phyloP scores from a whole-genome alignment of 1,140 invertebrate genomes.

The Glomeris maerens region DNA sequence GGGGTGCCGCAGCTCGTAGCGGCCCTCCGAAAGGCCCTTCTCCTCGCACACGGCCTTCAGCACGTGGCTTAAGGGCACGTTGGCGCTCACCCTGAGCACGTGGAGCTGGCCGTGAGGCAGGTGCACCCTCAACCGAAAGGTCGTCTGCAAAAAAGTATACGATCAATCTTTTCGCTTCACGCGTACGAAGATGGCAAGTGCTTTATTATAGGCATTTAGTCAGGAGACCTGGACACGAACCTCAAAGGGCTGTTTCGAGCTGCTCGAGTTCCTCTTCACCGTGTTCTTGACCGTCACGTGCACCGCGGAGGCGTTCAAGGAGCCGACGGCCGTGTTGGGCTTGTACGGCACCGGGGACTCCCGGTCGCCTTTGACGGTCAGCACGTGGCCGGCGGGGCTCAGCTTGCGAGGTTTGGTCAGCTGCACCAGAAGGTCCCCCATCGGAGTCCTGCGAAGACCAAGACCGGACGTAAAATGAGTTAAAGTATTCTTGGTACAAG shows the following conservation, averaged over 20 bases:
- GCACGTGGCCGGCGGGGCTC: constrained; percentile 50
- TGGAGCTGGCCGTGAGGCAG: constrained; percentile 67
- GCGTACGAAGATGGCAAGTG: neutral
- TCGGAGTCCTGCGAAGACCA: constrained; percentile 48
- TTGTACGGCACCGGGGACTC: constrained; percentile 50
- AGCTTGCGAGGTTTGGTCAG: constrained; percentile 56
- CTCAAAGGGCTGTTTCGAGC: constrained; percentile 47
- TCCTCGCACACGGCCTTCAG: constrained; percentile 60
- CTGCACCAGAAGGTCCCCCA: constrained; percentile 68
- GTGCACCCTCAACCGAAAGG: constrained; percentile 62
- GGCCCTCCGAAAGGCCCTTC: constrained; percentile 54
- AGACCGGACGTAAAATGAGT: too few relatives aligned
- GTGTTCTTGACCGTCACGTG: constrained; percentile 45
- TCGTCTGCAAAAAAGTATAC: constrained; percentile 34
- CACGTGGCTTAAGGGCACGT: constrained; percentile 47
- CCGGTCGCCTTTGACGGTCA: constrained; percentile 44
- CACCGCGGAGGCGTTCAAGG: constrained; percentile 36
- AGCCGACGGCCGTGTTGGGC: constrained; percentile 61
- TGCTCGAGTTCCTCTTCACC: constrained; percentile 26
- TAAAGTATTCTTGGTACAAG: neutral
- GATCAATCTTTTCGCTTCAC: neutral
- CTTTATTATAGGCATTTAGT: neutral
- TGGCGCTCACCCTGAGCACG: constrained; percentile 52
- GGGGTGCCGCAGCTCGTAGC: constrained; percentile 66
- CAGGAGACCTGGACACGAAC: too few relatives aligned